These are phyloP conservation scores for Gonocerus acuteangulatus DNA, from an alignment of 2,888 invertebrate species.

Conservation along the genomic window DNA sequence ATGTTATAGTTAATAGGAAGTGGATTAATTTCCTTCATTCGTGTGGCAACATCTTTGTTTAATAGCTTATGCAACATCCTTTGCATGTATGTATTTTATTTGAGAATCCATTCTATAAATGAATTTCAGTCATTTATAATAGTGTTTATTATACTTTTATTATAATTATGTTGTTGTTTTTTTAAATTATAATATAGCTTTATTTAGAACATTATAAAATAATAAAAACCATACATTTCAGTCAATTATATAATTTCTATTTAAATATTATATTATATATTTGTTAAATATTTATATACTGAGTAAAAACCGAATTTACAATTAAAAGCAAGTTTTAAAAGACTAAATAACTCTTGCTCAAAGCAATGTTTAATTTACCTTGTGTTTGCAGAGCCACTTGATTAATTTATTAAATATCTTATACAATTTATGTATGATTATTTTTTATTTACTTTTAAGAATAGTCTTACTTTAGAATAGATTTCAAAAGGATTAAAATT, in stretches of 20 bases:
- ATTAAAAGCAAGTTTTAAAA: neutral
- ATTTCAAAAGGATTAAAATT: no score
- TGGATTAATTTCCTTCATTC: neutral
- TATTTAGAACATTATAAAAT: conserved; percentile 9
- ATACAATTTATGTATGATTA: no score
- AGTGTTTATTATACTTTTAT: conserved; percentile 14
- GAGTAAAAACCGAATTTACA: conserved; percentile 34
- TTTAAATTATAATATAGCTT: conserved; percentile 13
- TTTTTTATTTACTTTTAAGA: no score
- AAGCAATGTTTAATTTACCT: neutral
- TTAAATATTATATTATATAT: conserved; percentile 25
- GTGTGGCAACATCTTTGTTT: conserved; percentile 8
- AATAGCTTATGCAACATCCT: conserved; percentile 14
- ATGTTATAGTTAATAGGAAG: conserved; percentile 13
- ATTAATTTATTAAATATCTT: neutral
- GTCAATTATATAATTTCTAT: conserved; percentile 31
- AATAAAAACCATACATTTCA: conserved; percentile 17
- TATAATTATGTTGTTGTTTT: conserved; percentile 1
- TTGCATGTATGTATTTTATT: conserved; percentile 18
- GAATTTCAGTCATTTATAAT: conserved; percentile 21
- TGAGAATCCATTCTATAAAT: neutral
- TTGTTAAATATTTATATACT: conserved; percentile 32
- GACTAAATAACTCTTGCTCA: neutral
- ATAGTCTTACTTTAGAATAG: no score
- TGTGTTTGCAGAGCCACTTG: neutral